Conservation (phyloP, 2,888 invertebrate genomes). For the Osmoderma eremita region DNA sequence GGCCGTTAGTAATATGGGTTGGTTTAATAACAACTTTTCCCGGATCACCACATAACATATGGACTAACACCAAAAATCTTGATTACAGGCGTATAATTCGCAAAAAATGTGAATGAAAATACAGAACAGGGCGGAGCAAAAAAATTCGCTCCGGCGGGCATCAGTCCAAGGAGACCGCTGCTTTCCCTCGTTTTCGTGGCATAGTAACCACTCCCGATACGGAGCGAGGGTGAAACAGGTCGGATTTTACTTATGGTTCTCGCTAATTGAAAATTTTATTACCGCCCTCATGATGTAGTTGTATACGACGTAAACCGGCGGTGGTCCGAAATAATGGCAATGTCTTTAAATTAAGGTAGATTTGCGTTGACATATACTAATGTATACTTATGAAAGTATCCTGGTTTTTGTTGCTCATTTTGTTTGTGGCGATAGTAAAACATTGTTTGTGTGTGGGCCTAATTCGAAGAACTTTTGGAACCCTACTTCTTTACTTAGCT, state of each 20-base stretch:
- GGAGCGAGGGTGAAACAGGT: conserved; percentile 34
- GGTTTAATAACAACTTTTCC: not conserved
- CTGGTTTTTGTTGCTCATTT: conserved; percentile 11
- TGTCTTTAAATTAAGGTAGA: conserved; percentile 25
- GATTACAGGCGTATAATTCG: conserved; percentile 45
- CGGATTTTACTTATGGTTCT: conserved; percentile 41
- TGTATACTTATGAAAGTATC: not conserved
- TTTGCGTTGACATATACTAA: not conserved
- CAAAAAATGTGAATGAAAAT: conserved; percentile 44
- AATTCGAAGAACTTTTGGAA: no score
- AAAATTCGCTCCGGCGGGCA: not conserved
- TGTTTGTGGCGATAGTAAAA: no score
- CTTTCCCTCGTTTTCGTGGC: conserved; percentile 1
- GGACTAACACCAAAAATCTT: conserved; percentile 43
- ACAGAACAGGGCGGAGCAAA: conserved; percentile 1
- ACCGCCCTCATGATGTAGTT: conserved; percentile 22
- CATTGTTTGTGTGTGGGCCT: no score
- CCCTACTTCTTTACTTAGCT: no score
- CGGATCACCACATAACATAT: not conserved
- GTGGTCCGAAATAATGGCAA: conserved; percentile 11
- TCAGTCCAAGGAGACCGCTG: not conserved
- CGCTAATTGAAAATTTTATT: conserved; percentile 46
- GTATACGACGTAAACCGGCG: conserved; percentile 11
- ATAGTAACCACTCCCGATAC: conserved; percentile 10
- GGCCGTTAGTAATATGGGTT: not conserved